Evolutionary conservation across 2,888 invertebrate genomes (phyloP).

Genomic region (Meiosimyza platycephala): DNA sequence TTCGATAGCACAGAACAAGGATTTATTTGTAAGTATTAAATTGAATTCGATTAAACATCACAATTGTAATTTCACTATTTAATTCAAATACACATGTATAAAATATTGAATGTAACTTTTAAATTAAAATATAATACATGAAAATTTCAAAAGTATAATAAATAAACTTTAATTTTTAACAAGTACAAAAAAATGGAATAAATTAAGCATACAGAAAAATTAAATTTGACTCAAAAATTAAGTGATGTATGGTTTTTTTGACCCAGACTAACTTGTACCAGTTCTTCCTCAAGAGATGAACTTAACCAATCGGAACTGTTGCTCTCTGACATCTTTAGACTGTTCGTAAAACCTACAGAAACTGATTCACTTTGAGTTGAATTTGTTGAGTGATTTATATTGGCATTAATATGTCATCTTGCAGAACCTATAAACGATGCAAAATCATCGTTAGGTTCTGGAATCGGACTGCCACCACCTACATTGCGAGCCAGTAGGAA

Average conservation of each 20-base stretch:
- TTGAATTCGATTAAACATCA: too few relatives aligned
- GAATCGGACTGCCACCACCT: slow-evolving; percentile 50
- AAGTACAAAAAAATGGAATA: too few relatives aligned
- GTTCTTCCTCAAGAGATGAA: slow-evolving; percentile 37
- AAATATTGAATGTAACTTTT: too few relatives aligned
- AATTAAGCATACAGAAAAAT: too few relatives aligned
- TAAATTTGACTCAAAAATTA: slow-evolving; percentile 42
- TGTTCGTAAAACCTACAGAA: slow-evolving; percentile 60
- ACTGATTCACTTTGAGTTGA: slow-evolving; percentile 53
- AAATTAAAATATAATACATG: too few relatives aligned
- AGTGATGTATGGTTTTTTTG: slow-evolving; percentile 56
- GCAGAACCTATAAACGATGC: slow-evolving; percentile 54
- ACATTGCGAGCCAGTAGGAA: slow-evolving; percentile 55
- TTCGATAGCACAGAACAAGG: too few relatives aligned
- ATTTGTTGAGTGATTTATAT: slow-evolving; percentile 8
- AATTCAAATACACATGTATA: too few relatives aligned
- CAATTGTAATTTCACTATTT: too few relatives aligned
- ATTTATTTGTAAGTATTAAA: too few relatives aligned
- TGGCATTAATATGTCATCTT: slow-evolving; percentile 54
- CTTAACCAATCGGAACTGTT: slow-evolving; percentile 58
- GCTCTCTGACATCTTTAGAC: slow-evolving; percentile 54
- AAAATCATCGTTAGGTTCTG: slow-evolving; percentile 60
- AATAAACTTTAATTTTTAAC: too few relatives aligned
- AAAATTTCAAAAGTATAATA: too few relatives aligned
- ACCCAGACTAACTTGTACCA: slow-evolving; percentile 24